phyloP scores from a whole-genome alignment of 2,797 vertebrate genomes.

The Enoplosus armatus region DNA sequence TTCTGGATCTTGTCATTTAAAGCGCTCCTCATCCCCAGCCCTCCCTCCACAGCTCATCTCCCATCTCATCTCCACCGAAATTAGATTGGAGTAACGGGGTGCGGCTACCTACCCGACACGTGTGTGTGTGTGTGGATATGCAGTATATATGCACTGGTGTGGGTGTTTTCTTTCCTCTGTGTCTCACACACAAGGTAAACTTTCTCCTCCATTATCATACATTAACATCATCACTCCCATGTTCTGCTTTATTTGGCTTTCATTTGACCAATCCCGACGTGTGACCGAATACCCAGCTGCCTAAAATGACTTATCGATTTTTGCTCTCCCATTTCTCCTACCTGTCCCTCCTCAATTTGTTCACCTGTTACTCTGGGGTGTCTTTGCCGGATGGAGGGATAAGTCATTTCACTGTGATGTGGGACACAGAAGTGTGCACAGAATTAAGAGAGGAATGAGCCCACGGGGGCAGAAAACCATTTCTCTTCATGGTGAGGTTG shows the following conservation, averaged over 20 bases:
- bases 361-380: slow-evolving; percentile 68
- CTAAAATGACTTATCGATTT: slow-evolving; percentile 86
- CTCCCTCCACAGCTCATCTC: slow-evolving; percentile 71
- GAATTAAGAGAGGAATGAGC: slow-evolving; percentile 39
- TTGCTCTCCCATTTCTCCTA: slow-evolving; percentile 58
- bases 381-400: slow-evolving; percentile 41
- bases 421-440: slow-evolving; percentile 32
- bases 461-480: slow-evolving; percentile 21
- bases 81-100: slow-evolving; percentile 76
- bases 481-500: slow-evolving; percentile 11
- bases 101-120: slow-evolving; percentile 7
- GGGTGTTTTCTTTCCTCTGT: slow-evolving; percentile 30
- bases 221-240: slow-evolving; percentile 63
- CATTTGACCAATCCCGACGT: slow-evolving; percentile 42
- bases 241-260: slow-evolving; percentile 70
- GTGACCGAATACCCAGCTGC: slow-evolving; percentile 67
- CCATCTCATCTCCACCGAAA: slow-evolving; percentile 83
- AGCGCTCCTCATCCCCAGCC: slow-evolving; percentile 63
- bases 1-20: slow-evolving; percentile 83
- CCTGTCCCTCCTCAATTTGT: slow-evolving; percentile 66
- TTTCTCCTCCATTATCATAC: slow-evolving; percentile 58
- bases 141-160: neutral
- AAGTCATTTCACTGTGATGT: slow-evolving; percentile 36
- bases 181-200: slow-evolving; percentile 40
- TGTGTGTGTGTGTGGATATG: slow-evolving; percentile 21